These are phyloP conservation scores for Meghimatium bilineatum DNA, from an alignment of 2,888 invertebrate genomes.

Conservation along the genomic window DNA sequence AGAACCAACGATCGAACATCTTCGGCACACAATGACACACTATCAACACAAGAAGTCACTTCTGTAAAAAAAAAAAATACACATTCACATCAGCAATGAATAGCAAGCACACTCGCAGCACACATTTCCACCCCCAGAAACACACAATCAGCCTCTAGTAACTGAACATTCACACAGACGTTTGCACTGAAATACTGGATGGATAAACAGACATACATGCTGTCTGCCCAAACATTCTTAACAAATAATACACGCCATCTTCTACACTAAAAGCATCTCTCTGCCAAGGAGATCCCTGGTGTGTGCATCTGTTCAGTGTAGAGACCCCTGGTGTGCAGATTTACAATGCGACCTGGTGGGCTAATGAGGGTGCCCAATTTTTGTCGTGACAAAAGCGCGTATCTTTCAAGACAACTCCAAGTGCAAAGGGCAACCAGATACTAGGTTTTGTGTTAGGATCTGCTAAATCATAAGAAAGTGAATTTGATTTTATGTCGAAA, in stretches of 20 bases:
- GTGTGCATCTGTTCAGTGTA: slow-evolving; percentile 23
- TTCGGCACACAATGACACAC: too few species aligned
- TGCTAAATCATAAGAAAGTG: too few species aligned
- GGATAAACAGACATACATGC: neutral
- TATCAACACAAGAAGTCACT: too few species aligned
- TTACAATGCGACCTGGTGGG: slow-evolving; percentile 12
- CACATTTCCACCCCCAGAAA: too few species aligned
- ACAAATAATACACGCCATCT: slow-evolving; percentile 16
- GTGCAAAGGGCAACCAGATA: neutral
- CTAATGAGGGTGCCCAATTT: neutral
- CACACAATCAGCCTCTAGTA: too few species aligned
- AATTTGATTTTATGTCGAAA: too few species aligned
- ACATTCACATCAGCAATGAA: too few species aligned
- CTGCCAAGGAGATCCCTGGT: neutral
- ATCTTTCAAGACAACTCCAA: neutral
- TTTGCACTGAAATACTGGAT: neutral
- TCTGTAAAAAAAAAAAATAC: too few species aligned
- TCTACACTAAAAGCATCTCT: neutral
- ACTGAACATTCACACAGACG: too few species aligned
- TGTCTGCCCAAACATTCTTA: neutral
- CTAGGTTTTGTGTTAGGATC: neutral
- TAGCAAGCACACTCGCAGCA: too few species aligned
- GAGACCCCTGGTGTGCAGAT: slow-evolving; percentile 6
- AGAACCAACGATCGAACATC: too few species aligned
- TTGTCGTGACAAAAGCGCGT: neutral